Percentiles rank a stretch among this genome's conserved stretches.
Evolutionary conservation across 2,113 vertebrate genomes (phyloP).

Genomic region (Neopipo cinnamomea): DNA sequence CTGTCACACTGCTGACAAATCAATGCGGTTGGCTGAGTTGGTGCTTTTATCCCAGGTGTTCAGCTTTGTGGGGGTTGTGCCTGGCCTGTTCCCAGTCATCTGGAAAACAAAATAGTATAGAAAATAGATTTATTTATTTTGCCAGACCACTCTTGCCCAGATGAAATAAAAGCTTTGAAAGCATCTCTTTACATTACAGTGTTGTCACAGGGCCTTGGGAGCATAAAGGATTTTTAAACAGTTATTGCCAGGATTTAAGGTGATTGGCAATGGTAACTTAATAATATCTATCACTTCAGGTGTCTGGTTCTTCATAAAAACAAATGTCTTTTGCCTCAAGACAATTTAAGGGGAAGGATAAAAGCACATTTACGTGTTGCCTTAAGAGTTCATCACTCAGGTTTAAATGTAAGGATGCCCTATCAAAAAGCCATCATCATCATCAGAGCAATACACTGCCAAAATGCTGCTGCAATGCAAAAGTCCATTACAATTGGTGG

Average conservation of each 20-base stretch:
- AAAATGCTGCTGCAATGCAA: not conserved
- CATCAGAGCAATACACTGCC: not conserved
- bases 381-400: not conserved
- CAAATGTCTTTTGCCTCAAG: not conserved
- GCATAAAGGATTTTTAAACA: not conserved
- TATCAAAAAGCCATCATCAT: not conserved
- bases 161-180: constrained; percentile 23
- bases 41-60: constrained; percentile 93
- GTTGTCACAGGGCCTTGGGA: not conserved
- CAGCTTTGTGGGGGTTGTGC: constrained; percentile 82
- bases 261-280: constrained; percentile 1
- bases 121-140: constrained; percentile 19
- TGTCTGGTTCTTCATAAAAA: not conserved
- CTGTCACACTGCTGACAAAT: constrained; percentile 88
- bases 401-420: not conserved
- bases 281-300: not conserved
- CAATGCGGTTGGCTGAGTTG: constrained; percentile 87
- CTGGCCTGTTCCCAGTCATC: constrained; percentile 89
- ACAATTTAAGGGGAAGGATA: not conserved
- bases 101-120: constrained; percentile 54
- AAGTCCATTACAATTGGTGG: not conserved
- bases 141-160: not conserved
- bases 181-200: not conserved
- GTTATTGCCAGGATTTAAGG: not conserved
- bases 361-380: not conserved